Evolutionary conservation across 2,797 vertebrate species (phyloP), one percentile per base, ranked within the genome.

Genomic region (Enteromius treurensis): DNA sequence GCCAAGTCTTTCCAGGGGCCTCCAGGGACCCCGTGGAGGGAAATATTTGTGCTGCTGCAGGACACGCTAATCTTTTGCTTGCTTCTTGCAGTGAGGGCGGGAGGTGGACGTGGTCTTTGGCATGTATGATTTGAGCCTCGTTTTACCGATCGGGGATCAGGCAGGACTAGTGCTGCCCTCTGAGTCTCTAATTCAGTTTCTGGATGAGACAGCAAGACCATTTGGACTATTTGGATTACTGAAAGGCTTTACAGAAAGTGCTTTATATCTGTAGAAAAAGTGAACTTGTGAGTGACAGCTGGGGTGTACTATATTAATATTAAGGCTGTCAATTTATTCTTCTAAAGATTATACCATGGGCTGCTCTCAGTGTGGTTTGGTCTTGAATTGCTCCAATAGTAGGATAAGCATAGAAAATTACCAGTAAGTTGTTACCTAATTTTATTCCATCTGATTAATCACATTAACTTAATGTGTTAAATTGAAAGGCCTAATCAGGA

Each of bases 1-100:
- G 77, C 34, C 70, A 76, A 55, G 84, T 74, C 74, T 69, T 76
- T 75, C 26, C 23, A 1, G 80, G 58, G 26, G 55, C 17, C 78
- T 82, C 76, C 71, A 19, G 23, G 84, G 80, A 85, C 65, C 26
- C 71, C n/a, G 10, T 58, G 47, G 32, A n/a, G 68, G 45, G 86
- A 85, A 67, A 70, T 80, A 83, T 84, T 78, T 79, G 81, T 58
- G 80, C 75, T 86, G 74, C 42, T 10, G 76, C 53, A 77, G 74
- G 69, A 83, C 60, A 70, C 14, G 23, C 62, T 85, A 71, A 86
- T 86, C 80, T 82, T 85, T 81, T 40, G 51, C 42, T 42, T n/a
- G 29, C 55, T 73, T 79, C 69, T 80, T 71, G 42, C 55, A 65
- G 69, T 3, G 19, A 75, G 69, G 73, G 70, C 29, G 23, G 71